Base-by-base conservation (phyloP, 1,140 invertebrate genomes). In the fruit fly (Drosophila melanogaster) region DNA sequence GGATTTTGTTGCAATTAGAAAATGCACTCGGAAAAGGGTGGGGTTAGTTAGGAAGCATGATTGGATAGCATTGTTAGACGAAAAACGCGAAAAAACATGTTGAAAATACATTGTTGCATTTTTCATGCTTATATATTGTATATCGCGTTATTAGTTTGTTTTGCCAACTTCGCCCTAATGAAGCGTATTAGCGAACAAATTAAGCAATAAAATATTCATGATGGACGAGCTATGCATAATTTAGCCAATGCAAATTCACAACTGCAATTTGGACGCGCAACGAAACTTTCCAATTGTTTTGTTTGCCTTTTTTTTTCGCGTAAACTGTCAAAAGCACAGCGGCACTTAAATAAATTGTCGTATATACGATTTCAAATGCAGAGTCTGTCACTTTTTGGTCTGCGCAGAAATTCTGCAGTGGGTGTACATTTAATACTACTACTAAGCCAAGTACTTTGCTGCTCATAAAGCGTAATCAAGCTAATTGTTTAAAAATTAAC, bases 1-100 rank as follows among this genome's bases (percentile, higher is more conserved):
- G 76, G 66, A 89, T 87, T 89, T 89, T 66, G 85, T 83, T 83
- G 79, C 83, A 87, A 89, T 89, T 87, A 87, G 84, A 87, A 89
- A 87, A 83, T 89, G 84, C 84, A 87, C 83, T 89, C 77, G 61
- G 15, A 11, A 19, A 26, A n/a, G 19, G n/a, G 17, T 26, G 33
- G 33, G 40, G 33, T 10, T 15, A 22, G 53, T 3, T 26, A n/a
- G 19, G 0, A 3, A 22, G 47, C 24, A 33, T 59, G 50, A 61
- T 46, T 33, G 47, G 35, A 43, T 51, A 33, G 24, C 47, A 57
- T 62, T 65, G 41, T 66, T n/a, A 1, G 4, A n/a, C 11, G 3
- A n/a, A 43, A 44, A 64, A 17, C 19, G 19, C 19, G 19, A 11
- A 33, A 19, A 37, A 33, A 26, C 12, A 22, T 15, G 30, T 38